Evolutionary conservation across 1,140 invertebrate genomes (phyloP).

Genomic region (Drosophila gunungcola): DNA sequence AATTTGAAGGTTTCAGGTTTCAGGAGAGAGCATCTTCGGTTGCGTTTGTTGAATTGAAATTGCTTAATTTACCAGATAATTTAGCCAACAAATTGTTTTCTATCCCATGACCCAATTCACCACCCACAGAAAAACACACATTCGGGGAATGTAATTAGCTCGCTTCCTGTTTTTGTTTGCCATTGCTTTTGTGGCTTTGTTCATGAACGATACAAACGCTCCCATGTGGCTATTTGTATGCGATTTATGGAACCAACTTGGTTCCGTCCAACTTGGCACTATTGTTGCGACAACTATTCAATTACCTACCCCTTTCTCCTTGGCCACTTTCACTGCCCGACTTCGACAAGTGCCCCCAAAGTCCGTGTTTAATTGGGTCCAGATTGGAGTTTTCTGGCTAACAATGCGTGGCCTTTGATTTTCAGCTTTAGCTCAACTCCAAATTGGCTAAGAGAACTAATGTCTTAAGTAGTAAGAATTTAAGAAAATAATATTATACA

Average conservation of each 20-base stretch:
- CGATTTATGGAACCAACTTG: conserved; percentile 52
- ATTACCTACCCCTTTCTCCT: conserved; percentile 21
- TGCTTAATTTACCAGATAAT: conserved; percentile 66
- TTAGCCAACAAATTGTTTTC: conserved; percentile 62
- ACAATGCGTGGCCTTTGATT: conserved; percentile 27
- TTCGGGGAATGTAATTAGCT: conserved; percentile 53
- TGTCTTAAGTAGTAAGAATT: too few species aligned
- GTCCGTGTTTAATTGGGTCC: conserved; percentile 41
- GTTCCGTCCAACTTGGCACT: conserved; percentile 35
- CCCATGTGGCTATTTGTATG: conserved; percentile 55
- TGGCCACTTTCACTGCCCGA: conserved; percentile 15
- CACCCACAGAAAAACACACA: conserved; percentile 7
- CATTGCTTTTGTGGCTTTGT: conserved; percentile 53
- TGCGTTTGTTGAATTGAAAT: conserved; percentile 60
- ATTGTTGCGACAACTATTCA: conserved; percentile 54
- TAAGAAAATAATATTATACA: too few species aligned
- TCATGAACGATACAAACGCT: conserved; percentile 43
- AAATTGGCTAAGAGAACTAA: background rate
- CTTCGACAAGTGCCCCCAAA: conserved; percentile 17
- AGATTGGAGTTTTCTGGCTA: conserved; percentile 5
- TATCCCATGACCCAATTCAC: background rate
- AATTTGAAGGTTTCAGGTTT: conserved; percentile 48
- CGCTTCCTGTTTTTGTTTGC: conserved; percentile 53
- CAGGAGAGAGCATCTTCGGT: conserved; percentile 12
- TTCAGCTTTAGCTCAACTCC: background rate